Percentiles rank a stretch among this genome's conserved stretches.
phyloP scores from a whole-genome alignment of 2,797 vertebrate genomes.

The Aldrovandia affinis region DNA sequence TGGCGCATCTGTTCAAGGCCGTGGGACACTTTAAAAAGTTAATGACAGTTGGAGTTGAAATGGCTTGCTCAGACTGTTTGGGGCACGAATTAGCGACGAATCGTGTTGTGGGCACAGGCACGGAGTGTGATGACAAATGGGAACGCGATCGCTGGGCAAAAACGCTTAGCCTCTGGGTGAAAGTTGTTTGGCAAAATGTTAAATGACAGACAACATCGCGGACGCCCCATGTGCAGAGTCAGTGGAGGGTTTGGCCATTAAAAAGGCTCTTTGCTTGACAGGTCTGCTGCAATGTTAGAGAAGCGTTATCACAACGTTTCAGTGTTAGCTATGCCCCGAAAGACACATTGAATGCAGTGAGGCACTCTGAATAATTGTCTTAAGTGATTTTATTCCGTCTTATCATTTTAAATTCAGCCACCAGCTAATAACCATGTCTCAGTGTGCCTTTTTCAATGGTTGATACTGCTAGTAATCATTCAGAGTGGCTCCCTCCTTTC shows the following conservation, averaged over 20 bases:
- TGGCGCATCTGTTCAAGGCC: background rate
- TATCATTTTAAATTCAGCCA: background rate
- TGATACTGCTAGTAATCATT: background rate
- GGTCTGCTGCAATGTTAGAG: background rate
- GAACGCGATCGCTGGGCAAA: slow-evolving; percentile 13
- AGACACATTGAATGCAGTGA: background rate
- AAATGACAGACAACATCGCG: background rate
- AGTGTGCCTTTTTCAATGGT: background rate
- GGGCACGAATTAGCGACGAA: background rate
- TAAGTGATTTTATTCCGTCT: background rate
- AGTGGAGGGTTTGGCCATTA: background rate
- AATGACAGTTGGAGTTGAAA: slow-evolving; percentile 29
- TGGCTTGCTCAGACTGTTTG: background rate
- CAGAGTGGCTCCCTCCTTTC: background rate
- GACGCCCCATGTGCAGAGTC: background rate
- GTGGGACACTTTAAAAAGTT: slow-evolving; percentile 4
- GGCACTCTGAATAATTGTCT: background rate
- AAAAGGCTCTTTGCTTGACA: background rate
- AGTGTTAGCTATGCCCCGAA: background rate
- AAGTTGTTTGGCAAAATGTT: slow-evolving; percentile 4
- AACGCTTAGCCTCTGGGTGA: background rate
- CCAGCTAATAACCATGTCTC: background rate
- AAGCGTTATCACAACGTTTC: background rate
- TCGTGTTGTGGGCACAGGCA: background rate
- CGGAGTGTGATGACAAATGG: slow-evolving; percentile 6